Conservation (phyloP, 2,797 vertebrate genomes). For the Lycodopsis pacificus region DNA sequence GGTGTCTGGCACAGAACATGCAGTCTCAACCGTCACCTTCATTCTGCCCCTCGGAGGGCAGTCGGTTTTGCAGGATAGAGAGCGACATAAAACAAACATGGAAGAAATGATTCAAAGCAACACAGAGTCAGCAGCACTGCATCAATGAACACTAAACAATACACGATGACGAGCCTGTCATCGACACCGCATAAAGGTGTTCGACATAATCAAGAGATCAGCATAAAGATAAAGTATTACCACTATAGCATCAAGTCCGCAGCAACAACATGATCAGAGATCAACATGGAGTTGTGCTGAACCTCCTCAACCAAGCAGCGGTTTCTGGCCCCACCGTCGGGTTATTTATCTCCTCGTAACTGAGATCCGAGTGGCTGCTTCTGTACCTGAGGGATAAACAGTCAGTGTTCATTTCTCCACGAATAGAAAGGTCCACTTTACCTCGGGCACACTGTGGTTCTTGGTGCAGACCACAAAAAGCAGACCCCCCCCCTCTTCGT, state of each 20-base stretch:
- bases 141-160: neutral
- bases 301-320: neutral
- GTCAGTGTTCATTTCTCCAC: conserved; percentile 43
- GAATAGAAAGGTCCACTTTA: conserved; percentile 22
- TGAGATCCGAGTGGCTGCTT: conserved; percentile 6
- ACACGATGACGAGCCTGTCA: neutral
- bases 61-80: neutral
- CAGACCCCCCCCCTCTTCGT: neutral
- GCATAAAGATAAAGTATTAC: neutral
- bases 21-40: neutral
- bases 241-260: neutral
- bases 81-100: neutral
- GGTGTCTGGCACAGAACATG: neutral
- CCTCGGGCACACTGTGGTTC: conserved; percentile 27
- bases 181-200: neutral
- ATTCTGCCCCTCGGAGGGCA: neutral
- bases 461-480: conserved; percentile 11
- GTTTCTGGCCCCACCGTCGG: neutral
- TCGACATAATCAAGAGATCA: neutral
- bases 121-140: neutral
- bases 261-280: neutral
- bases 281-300: neutral
- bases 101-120: neutral
- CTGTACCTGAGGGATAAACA: conserved; percentile 44
- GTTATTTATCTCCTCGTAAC: conserved; percentile 19